Evolutionary conservation across 2,113 vertebrate species (phyloP), one percentile per base, ranked within the genome.

Genomic region (Anas platyrhynchos): DNA sequence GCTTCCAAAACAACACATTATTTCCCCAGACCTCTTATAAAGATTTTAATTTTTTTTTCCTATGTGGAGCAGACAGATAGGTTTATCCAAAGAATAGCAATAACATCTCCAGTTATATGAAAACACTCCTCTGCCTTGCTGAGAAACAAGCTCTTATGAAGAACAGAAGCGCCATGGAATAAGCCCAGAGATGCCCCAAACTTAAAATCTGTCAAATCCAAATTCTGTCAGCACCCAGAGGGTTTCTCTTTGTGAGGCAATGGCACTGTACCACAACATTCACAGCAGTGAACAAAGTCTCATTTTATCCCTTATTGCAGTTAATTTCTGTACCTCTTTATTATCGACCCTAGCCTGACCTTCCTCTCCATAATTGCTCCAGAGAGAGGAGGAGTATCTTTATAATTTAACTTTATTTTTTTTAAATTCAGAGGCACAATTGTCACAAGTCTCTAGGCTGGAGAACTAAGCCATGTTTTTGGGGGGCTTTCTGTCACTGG

Each of bases 391-490:
- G 13, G 31, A 82, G 18, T 20, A 7, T 18, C 15, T 23, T 56
- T 56, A 17, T 32, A 5, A 18, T 12, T 22, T 31, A 16, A 18
- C 22, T 20, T 25, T 2, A 17, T 52, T 3, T 13, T 13, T 20
- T 9, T 73, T 32, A 1, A 31, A 44, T 74, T 89, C 81, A 36
- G 46, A 44, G 58, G 38, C 41, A 73, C 58, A 66, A 16, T 44
- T 38, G 27, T 32, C 27, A 13, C 6, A 0, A 15, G 3, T 20
- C 34, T 38, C 56, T 5, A n/a, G 58, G 32, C 16, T 4, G 10
- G 15, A 75, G 31, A 56, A 16, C 2, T 41, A 36, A 21, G 31
- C 5, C 2, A 1, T 5, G 16, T 10, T 55, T 77, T 78, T 21
- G 3, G 34, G 20, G n/a, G 26, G 46, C 29, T 56, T 41, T 43